These are phyloP conservation scores for Parotocinclus haroldoi DNA, from an alignment of 2,797 vertebrate species.

Conservation along the genomic window DNA sequence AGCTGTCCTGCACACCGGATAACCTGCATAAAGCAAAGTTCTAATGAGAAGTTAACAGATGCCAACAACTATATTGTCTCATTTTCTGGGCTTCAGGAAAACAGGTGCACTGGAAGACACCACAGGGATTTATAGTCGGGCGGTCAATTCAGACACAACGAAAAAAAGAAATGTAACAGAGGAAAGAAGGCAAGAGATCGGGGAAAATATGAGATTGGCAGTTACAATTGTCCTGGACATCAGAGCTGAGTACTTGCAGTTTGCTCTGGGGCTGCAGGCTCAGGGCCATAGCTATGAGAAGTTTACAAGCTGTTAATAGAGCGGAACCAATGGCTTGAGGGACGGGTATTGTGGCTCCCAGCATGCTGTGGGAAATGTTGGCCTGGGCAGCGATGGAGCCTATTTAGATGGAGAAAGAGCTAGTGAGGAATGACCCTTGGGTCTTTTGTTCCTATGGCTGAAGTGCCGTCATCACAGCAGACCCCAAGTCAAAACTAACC, in stretches of 20 bases:
- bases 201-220: constrained; percentile 10
- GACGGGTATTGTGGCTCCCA: constrained; percentile 73
- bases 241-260: constrained; percentile 45
- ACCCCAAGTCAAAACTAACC: constrained; percentile 47
- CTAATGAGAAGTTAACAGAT: constrained; percentile 81
- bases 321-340: constrained; percentile 92
- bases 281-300: constrained; percentile 86
- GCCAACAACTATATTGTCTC: constrained; percentile 68
- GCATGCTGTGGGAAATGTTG: constrained; percentile 82
- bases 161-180: constrained; percentile 20
- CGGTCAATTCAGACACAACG: constrained; percentile 26
- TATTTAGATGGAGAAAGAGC: constrained; percentile 65
- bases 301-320: constrained; percentile 99
- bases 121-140: constrained; percentile 60
- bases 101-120: constrained; percentile 72
- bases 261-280: constrained; percentile 55
- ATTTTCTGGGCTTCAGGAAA: constrained; percentile 51
- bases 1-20: constrained; percentile 47
- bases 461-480: constrained; percentile 42
- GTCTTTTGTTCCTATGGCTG: constrained; percentile 57
- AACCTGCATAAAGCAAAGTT: constrained; percentile 56
- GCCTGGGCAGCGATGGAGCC: constrained; percentile 83
- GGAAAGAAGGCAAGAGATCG: constrained; percentile 26
- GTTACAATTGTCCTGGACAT: constrained; percentile 42
- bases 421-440: constrained; percentile 62